Base-by-base conservation (phyloP, 2,113 vertebrate genomes). In the zebrafish (Danio rerio) region DNA sequence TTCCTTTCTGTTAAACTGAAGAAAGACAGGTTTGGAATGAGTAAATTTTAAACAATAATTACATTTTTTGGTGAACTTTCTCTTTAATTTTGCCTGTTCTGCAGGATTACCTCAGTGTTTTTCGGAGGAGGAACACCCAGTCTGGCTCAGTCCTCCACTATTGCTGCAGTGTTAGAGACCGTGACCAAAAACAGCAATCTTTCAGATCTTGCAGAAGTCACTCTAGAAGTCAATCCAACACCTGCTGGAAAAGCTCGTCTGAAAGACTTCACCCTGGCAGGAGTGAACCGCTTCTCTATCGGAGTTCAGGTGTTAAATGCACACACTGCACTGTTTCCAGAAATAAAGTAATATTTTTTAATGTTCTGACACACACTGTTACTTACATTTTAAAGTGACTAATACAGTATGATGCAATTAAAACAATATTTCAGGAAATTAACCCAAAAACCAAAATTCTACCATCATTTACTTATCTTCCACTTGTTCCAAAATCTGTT, bases 41-140 rank as follows among this genome's bases (percentile, higher is more conserved):
- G 31, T 31, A 31, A 31, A 31, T 31, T 31, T 31, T 31, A 31
- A 31, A 1, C 1, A 3, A 31, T 31, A n/a, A n/a, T 31, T 31
- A 31, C 31, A 31, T 31, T 31, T 31, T 31, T 31, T 2, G 3
- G 31, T 31, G 31, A 31, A 31, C 31, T 31, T 31, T 16, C 16
- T 9, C 7, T 31, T 49, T 18, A 49, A 9, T 63, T 5, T 58
- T 9, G 9, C 55, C 18, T 68, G 18, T 74, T 9, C 16, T 72
- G 5, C 89, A 99, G 97, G 4, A 69, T 99, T 86, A 93, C 94
- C 1, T 98, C 97, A 0, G 93, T 99, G 20, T 98, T 96, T 87
- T 98, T 99, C 0, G 96, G 97, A 0, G 97, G 97, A 1, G 97
- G 98, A 15, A 98, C 97, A 16, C 97, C 98, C 0, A 98, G 96